These are phyloP conservation scores for Falcaria lacertinaria DNA, from an alignment of 2,888 invertebrate species.

Conservation along the genomic window DNA sequence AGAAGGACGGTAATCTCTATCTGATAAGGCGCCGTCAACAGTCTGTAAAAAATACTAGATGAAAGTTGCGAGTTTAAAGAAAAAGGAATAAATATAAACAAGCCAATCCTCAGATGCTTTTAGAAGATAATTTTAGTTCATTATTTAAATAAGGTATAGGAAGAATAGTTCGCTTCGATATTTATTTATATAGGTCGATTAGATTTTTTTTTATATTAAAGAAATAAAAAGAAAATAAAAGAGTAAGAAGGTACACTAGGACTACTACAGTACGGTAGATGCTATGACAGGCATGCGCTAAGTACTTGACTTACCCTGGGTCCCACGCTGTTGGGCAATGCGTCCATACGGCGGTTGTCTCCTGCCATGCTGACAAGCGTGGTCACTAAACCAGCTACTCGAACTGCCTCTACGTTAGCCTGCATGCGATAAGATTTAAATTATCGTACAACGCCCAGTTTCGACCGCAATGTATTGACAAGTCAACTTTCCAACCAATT, in stretches of 20 bases:
- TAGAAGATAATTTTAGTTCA: neutral
- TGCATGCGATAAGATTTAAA: slow-evolving; percentile 78
- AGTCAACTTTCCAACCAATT: slow-evolving; percentile 17
- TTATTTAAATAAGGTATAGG: neutral
- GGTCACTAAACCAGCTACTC: slow-evolving; percentile 90
- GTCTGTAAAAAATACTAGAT: slow-evolving; percentile 41
- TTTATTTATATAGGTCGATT: neutral
- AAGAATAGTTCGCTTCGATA: neutral
- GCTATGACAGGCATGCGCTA: slow-evolving; percentile 33
- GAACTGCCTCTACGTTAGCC: slow-evolving; percentile 90
- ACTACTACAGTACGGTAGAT: neutral
- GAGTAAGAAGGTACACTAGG: neutral
- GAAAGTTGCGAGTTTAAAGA: neutral
- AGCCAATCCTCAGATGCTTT: neutral
- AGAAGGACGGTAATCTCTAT: slow-evolving; percentile 50
- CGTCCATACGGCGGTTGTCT: slow-evolving; percentile 77
- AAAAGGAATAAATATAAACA: neutral
- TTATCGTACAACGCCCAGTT: slow-evolving; percentile 52
- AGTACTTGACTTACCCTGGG: slow-evolving; percentile 69
- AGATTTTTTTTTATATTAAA: neutral
- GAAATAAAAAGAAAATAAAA: slow-evolving; percentile 1
- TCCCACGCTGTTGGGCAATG: slow-evolving; percentile 75
- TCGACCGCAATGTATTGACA: neutral
- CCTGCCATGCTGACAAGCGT: slow-evolving; percentile 91
- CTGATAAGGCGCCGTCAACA: slow-evolving; percentile 61